Conservation (phyloP, 2,113 vertebrate genomes). For the Haliaeetus leucogaster region DNA sequence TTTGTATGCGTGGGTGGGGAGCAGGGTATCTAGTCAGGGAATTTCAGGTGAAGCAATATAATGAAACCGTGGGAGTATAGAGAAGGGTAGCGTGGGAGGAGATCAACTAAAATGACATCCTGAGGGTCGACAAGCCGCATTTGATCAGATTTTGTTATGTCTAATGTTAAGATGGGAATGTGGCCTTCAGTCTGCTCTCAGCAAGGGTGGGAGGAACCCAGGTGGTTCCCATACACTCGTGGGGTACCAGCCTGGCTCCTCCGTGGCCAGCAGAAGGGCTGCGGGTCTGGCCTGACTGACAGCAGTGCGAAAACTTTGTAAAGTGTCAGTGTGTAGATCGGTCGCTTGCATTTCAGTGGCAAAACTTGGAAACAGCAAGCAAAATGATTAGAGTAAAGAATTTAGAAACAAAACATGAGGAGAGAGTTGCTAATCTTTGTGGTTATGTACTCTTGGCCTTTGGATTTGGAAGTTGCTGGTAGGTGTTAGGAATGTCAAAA, state of each 20-base stretch:
- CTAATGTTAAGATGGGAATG: background rate
- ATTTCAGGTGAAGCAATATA: constrained; percentile 40
- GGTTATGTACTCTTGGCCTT: background rate
- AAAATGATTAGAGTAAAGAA: background rate
- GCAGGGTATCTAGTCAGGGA: background rate
- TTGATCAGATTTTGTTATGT: background rate
- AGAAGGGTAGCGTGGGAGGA: background rate
- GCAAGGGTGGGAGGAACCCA: background rate
- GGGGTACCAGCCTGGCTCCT: background rate
- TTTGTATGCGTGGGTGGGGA: background rate
- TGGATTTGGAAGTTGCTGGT: background rate
- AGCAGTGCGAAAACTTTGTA: background rate
- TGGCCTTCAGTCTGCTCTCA: background rate
- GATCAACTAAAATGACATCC: background rate
- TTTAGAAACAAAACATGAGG: background rate
- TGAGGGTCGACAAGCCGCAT: background rate
- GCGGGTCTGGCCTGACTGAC: background rate
- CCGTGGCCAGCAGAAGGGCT: rapidly evolving
- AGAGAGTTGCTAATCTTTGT: background rate
- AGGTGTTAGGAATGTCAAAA: background rate
- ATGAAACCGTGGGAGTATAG: constrained; percentile 5
- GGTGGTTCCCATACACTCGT: rapidly evolving
- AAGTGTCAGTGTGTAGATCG: background rate
- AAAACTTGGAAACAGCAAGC: background rate
- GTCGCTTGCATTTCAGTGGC: background rate